A percentile compares a stretch with the other conserved stretches of the same genome.
phyloP scores from a whole-genome alignment of 92 coral and sea anemone species.

The Bergia sp. region DNA sequence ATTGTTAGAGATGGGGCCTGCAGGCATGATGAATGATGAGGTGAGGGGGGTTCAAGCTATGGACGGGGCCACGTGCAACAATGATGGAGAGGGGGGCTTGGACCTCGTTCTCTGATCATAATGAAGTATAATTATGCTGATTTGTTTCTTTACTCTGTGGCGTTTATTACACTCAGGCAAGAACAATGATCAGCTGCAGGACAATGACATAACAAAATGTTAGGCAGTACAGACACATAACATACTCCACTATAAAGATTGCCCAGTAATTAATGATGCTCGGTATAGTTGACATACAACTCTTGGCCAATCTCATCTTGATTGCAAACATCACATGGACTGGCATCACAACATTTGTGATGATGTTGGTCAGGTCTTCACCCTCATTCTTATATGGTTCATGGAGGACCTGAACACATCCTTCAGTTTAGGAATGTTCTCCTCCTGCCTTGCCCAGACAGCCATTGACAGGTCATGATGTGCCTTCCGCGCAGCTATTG shows the following conservation, averaged over 20 bases:
- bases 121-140: no score
- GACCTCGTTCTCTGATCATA: not conserved
- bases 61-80: not conserved
- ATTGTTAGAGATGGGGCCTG: not conserved
- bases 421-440: constrained; percentile 51
- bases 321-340: not conserved
- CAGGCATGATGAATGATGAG: not conserved
- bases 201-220: not conserved
- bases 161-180: not conserved
- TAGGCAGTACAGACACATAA: not conserved
- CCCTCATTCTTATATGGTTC: constrained; percentile 49
- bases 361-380: constrained; percentile 51
- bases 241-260: not conserved
- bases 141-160: not conserved
- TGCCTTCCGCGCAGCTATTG: not conserved
- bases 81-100: not conserved
- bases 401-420: constrained; percentile 46
- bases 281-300: no score
- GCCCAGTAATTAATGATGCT: not conserved
- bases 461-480: constrained; percentile 49
- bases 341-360: constrained; percentile 66
- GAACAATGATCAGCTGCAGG: not conserved
- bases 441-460: constrained; percentile 29
- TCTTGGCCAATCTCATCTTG: constrained; percentile 52
- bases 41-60: not conserved